Evolutionary conservation across 2,797 vertebrate genomes (phyloP), one percentile per base, ranked within the genome.

Genomic region (Syndactyla subalaris): DNA sequence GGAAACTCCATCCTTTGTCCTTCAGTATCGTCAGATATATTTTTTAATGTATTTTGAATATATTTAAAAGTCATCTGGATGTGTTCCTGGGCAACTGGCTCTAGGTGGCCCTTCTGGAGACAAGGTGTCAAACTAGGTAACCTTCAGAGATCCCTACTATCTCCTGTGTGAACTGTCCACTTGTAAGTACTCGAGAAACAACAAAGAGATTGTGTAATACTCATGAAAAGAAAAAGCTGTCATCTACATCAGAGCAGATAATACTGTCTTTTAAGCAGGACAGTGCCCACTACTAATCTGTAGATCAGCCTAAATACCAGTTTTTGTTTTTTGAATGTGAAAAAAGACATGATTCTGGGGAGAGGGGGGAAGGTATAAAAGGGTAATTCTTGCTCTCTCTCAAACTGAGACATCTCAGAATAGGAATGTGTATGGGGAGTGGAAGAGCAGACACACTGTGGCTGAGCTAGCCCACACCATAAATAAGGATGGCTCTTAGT

Each of bases 321-420:
- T 49, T 88, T 94, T 92, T 88, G 70, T 51, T 58, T 88, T 89
- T 90, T 88, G 59, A 92, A 57, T 62, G 32, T 72, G 68, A 59
- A 89, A 88, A 88, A 54, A 49, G 29, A 74, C 88, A 27, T 10
- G 6, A 12, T 90, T 81, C 52, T 68, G 27, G 18, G 3, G 27
- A 16, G 41, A 8, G 12, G 4, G 26, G 27, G 6, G 24, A 12
- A 26, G 52, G 36, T 58, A 9, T 26, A 32, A 76, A 54, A 78
- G 41, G 16, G 7, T 49, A 52, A n/a, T 3, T 11, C 63, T 83
- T 3, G 3, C 61, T 91, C 26, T 88, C 22, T 29, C 6, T 81
- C 59, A 38, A 58, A 41, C 38, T 86, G 61, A 77, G n/a, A 23
- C 43, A 12, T 34, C 57, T 81, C 70, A 82, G 75, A 51, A 5